Conservation (phyloP, 2,797 vertebrate species). For the Notolabrus celidotus region DNA sequence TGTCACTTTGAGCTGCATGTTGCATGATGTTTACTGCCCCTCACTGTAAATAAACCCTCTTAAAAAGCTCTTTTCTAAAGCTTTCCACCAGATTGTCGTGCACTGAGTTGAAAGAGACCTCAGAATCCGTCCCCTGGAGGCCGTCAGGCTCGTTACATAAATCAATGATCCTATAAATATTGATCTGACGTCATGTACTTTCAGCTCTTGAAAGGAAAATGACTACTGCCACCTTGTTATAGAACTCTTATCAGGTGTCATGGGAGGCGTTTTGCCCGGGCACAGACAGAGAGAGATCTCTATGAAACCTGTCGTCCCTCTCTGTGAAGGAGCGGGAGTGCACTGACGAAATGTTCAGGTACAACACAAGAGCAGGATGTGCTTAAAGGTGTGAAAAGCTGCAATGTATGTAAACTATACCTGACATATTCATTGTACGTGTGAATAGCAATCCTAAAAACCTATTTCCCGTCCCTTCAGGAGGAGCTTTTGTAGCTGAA, state of each 20-base stretch:
- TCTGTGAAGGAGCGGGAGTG: background rate
- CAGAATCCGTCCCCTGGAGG: background rate
- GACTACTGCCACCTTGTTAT: background rate
- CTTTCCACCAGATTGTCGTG: background rate
- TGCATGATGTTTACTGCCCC: background rate
- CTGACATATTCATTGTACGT: too few relatives aligned
- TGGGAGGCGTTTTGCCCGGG: background rate
- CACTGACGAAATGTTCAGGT: background rate
- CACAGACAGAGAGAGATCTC: background rate
- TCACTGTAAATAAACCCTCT: background rate
- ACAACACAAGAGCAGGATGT: background rate
- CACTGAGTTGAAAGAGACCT: background rate
- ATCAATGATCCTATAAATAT: slow-evolving; percentile 19
- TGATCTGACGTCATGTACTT: background rate
- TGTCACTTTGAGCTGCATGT: slow-evolving; percentile 1
- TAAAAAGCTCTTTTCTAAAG: background rate
- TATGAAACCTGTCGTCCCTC: background rate
- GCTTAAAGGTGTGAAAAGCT: background rate
- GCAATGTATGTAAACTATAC: too few relatives aligned
- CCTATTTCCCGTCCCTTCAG: too few relatives aligned
- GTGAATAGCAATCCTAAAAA: background rate
- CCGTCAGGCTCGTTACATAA: slow-evolving; percentile 2
- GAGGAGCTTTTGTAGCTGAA: too few relatives aligned
- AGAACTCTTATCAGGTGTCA: background rate
- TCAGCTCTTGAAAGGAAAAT: background rate